Percentiles rank a stretch among this genome's conserved stretches.
These are phyloP conservation scores for Pseudorectes ferrugineus DNA, from an alignment of 2,113 vertebrate genomes.

Conservation along the genomic window DNA sequence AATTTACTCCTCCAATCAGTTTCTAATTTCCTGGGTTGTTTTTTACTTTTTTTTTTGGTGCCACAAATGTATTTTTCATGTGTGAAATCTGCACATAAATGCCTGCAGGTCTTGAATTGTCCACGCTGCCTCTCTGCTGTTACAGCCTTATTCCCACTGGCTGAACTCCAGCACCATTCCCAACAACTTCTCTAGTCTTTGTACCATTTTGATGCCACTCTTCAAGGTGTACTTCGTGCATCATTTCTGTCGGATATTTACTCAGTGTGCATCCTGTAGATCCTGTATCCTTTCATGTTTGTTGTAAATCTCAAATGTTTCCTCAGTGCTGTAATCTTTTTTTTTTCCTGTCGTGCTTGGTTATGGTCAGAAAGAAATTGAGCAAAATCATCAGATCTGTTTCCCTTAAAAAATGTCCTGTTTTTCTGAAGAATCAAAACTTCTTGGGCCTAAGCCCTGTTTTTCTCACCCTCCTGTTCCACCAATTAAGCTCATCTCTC, in stretches of 20 bases:
- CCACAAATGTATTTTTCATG: not conserved
- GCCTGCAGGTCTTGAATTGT: accelerated
- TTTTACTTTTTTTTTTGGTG: not conserved
- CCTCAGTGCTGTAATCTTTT: not conserved
- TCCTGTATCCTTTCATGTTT: not conserved
- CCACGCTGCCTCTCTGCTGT: not conserved
- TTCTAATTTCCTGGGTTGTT: not conserved
- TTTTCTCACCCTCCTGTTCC: not conserved
- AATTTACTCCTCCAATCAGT: not conserved
- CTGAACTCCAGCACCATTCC: not conserved
- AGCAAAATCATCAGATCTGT: not conserved
- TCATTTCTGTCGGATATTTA: not conserved
- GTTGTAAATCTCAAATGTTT: not conserved
- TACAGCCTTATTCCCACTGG: accelerated
- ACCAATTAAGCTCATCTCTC: not conserved
- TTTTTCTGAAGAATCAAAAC: not conserved
- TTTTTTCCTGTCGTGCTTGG: not conserved
- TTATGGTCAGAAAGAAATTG: not conserved
- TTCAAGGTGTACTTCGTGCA: not conserved
- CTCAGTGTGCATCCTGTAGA: not conserved
- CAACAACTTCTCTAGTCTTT: not conserved
- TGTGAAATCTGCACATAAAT: not conserved
- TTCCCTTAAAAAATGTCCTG: not conserved
- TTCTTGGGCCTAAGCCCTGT: not conserved
- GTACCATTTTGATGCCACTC: not conserved